Evolutionary conservation across 2,797 vertebrate genomes (phyloP), one percentile per base, ranked within the genome.

Genomic region (Tiaroga cobitis): DNA sequence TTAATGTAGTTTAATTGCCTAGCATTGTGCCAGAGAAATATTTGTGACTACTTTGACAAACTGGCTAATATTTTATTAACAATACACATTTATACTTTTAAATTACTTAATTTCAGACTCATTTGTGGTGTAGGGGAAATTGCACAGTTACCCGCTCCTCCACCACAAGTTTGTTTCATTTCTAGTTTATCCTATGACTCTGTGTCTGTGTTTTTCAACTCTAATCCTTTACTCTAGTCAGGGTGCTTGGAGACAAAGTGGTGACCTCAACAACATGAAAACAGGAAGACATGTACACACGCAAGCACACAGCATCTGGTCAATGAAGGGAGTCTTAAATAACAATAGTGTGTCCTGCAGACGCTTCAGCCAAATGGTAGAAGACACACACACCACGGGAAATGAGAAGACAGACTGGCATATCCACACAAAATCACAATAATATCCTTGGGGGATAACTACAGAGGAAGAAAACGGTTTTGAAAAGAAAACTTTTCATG

Each of bases 361-460:
- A 19, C 15, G 5, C 26, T 78, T 67, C 19, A 37, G 67, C 32
- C 68, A 77, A 75, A 77, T 21, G 46, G 81, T 72, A 65, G 56
- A 85, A 75, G 24, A 87, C 54, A 73, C 26, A 87, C 54, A 73
- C 26, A 63, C 26, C 0, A 19, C 24, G n/a, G 86, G 85, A 85
- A 83, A 88, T 86, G 85, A 85, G 46, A 81, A 89, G 75, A 70
- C 72, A 15, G 43, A 85, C 37, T 72, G 29, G 69, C 86, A 86
- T 84, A 79, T 86, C 78, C 59, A 26, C 29, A 67, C 37, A 86
- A 75, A 82, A 80, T 56, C 56, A 83, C 68, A 80, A 80, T 82
- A 79, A 83, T 81, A 72, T 80, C 77, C 69, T 51, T 18, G 39
- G 39, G 76, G 77, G 80, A 72, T 65, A 78, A 54, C 73, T 59